Percentiles rank a stretch among this genome's conserved stretches.
Evolutionary conservation across 2,797 vertebrate genomes (phyloP).

Genomic region (Anabacerthia variegaticeps): DNA sequence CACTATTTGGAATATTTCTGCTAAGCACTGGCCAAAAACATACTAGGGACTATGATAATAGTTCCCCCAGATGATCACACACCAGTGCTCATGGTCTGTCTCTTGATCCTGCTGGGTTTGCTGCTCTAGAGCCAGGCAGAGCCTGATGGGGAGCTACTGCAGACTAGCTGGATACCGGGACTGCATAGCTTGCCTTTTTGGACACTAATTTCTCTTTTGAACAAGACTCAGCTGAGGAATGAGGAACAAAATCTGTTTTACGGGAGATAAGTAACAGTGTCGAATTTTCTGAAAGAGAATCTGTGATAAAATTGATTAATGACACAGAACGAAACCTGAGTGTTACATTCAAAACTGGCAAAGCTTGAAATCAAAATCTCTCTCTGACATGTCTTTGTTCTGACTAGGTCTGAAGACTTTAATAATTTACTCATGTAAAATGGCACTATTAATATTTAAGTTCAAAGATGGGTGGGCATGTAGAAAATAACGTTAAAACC

Average conservation of each 20-base stretch:
- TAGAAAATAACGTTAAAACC: slow-evolving; percentile 24
- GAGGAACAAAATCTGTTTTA: background rate
- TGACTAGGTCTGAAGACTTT: slow-evolving; percentile 11
- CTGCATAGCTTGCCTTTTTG: background rate
- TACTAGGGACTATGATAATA: background rate
- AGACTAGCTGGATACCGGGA: background rate
- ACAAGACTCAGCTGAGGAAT: background rate
- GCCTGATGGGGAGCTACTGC: background rate
- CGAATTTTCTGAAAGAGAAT: slow-evolving; percentile 3
- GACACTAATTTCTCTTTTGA: background rate
- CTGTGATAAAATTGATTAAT: slow-evolving; percentile 14
- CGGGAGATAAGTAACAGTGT: background rate
- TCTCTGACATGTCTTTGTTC: background rate
- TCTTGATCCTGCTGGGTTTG: background rate
- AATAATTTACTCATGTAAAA: slow-evolving; percentile 44
- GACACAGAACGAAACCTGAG: slow-evolving; percentile 9
- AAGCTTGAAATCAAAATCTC: slow-evolving; percentile 42
- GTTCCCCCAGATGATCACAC: background rate
- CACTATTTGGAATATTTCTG: background rate
- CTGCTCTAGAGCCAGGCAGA: background rate
- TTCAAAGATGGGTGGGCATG: background rate
- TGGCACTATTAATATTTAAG: slow-evolving; percentile 44
- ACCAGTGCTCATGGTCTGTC: background rate
- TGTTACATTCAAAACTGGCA: slow-evolving; percentile 30
- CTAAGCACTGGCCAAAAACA: background rate